Base-by-base conservation (phyloP, 2,888 invertebrate species). In the Darwinula stevensoni region DNA sequence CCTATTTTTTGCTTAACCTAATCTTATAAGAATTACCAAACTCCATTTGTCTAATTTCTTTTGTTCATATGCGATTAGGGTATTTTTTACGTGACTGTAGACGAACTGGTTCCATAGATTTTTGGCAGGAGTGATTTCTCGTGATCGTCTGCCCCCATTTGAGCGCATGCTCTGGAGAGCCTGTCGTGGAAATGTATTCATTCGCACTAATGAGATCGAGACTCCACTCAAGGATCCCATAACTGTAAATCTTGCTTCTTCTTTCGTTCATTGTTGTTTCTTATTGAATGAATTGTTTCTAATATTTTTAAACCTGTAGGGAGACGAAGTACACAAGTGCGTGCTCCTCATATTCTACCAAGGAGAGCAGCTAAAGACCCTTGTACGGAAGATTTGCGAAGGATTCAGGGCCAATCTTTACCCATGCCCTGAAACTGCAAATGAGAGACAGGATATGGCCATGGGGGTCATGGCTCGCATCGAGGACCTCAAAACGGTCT, bases 111-210 rank as follows among this genome's bases (percentile, higher is more conserved):
- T n/a, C n/a, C n/a, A n/a, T n/a, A n/a, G n/a, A n/a, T 86, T 86
- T 54, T 75, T 84, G n/a, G 78, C 82, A 17, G 86, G 84, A n/a
- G 82, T 84, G 16, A 75, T 86, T 36, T 67, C 71, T 41, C 60
- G 82, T 27, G 82, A 84, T 51, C 59, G 78, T 37, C 65, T 84
- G 34, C 74, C 75, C 2, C 72, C 73, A 30, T 86, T 86, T 54
- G 84, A 84, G 48, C 59, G 80, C 33, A 76, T 86, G 70, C 53
- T 86, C 44, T 86, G 84, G 84, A 63, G 84, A 40, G 80, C 80
- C 39, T 82, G 80, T 14, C 62, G 84, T 35, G 84, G 84, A 17
- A 80, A 80, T 48, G 82, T 84, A 9, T 86, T 84, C n/a, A n/a
- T n/a, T n/a, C n/a, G n/a, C n/a, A n/a, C n/a, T n/a, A n/a, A n/a